Evolutionary conservation across 2,888 invertebrate genomes (phyloP).

Genomic region (Carabus problematicus): DNA sequence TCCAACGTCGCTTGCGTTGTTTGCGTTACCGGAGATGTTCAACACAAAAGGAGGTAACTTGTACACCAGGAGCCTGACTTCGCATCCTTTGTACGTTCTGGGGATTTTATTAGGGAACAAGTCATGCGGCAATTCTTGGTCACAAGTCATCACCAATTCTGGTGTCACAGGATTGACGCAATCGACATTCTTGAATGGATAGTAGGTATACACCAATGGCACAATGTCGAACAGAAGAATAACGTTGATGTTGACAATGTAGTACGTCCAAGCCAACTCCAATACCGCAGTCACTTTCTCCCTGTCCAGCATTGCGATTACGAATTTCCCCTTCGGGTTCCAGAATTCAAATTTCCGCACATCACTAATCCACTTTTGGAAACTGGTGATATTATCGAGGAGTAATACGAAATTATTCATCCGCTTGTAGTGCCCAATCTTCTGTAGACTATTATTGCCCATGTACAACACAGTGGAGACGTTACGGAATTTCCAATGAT

Average conservation of each 20-base stretch:
- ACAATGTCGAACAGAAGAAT: neutral
- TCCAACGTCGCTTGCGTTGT: constrained; percentile 43
- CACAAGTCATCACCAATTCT: constrained; percentile 7
- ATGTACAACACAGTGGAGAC: no score
- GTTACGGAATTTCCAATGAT: no score
- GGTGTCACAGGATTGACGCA: constrained; percentile 4
- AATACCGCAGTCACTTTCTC: constrained; percentile 15
- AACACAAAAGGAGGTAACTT: constrained; percentile 46
- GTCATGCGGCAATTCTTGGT: constrained; percentile 3
- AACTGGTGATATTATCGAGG: neutral
- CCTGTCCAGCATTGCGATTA: constrained; percentile 7
- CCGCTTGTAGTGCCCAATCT: neutral
- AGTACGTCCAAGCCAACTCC: constrained; percentile 20
- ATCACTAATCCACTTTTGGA: constrained; percentile 7
- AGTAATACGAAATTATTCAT: constrained; percentile 14
- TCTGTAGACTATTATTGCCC: no score
- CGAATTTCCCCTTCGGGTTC: constrained; percentile 32
- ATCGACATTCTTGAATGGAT: constrained; percentile 2
- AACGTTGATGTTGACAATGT: constrained; percentile 23
- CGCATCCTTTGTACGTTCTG: constrained; percentile 43
- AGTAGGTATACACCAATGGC: constrained; percentile 16
- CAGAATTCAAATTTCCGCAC: constrained; percentile 7
- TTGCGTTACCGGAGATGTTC: constrained; percentile 26
- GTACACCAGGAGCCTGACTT: constrained; percentile 43
- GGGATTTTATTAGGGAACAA: constrained; percentile 33